Evolutionary conservation across 2,888 invertebrate genomes (phyloP), one percentile per base, ranked within the genome.

Genomic region (Julus scandinavius): DNA sequence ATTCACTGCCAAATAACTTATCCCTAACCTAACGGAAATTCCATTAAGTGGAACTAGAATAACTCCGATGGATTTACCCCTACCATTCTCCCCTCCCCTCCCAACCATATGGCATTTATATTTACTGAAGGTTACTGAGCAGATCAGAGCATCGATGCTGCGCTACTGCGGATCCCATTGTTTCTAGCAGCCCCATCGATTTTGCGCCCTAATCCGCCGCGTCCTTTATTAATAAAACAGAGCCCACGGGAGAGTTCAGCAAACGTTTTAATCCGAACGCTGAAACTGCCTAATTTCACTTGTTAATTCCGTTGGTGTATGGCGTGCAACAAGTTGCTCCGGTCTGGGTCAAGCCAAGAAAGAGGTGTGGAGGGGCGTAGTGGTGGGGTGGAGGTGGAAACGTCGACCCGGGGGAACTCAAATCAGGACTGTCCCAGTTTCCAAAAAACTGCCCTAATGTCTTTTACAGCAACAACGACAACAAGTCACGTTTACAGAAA

Each of bases 401-500:
- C n/a, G n/a, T n/a, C n/a, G n/a, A 49, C 49, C 49, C 6, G 49
- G 6, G 49, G 5, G 49, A 49, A 5, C 49, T 7, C 5, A 49
- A 7, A 49, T 49, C 5, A 7, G 9, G 9, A 49, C 49, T 5
- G 49, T 9, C 13, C 7, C 2, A 54, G 54, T n/a, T n/a, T 54
- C 54, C 54, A 2, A 54, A 54, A 54, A 15, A 13, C 7, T 20
- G 7, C 13, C 3, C 63, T 4, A 20, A 3, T n/a, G n/a, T n/a
- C n/a, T n/a, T n/a, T n/a, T n/a, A 63, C 63, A 7, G 17, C 63
- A 63, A 63, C 63, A 63, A 63, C 63, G 63, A 63, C 54, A 54
- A 54, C 54, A 54, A 15, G 54, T 2, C 54, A 54, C 54, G 54
- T 13, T 13, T 15, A 54, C 15, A 54, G 13, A 15, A 15, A 9